A percentile compares a stretch with the other conserved stretches of the same genome.
phyloP scores from a whole-genome alignment of 2,113 vertebrate genomes.

The Falco punctatus region DNA sequence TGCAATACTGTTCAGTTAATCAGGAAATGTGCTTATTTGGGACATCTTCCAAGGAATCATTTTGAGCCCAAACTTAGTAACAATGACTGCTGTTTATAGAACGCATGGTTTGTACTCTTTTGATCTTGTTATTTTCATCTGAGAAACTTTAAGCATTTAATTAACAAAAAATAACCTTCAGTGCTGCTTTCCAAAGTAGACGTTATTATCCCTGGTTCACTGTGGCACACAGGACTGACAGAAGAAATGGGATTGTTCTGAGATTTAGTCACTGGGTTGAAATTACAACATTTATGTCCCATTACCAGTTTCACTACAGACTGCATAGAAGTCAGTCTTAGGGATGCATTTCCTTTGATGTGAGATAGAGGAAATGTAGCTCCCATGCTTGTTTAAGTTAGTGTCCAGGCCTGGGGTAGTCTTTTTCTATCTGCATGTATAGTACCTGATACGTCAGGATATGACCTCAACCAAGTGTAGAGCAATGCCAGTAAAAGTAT shows the following conservation, averaged over 20 bases:
- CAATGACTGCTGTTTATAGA: not conserved
- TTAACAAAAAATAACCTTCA: not conserved
- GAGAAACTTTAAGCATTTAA: not conserved
- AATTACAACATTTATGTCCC: not conserved
- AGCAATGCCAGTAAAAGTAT: not conserved
- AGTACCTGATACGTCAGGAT: not conserved
- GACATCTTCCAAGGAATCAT: not conserved
- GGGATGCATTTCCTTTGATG: not conserved
- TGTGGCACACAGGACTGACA: not conserved
- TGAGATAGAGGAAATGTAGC: not conserved
- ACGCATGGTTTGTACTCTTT: not conserved
- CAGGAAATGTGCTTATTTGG: not conserved
- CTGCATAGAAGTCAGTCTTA: not conserved
- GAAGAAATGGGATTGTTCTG: not conserved
- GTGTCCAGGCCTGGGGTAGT: not conserved
- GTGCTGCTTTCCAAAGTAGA: not conserved
- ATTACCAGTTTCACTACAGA: not conserved
- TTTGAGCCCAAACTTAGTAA: not conserved
- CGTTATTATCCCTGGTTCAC: not conserved
- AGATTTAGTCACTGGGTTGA: not conserved
- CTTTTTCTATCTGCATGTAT: not conserved
- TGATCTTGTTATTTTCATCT: not conserved
- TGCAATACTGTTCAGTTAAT: not conserved
- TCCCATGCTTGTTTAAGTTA: not conserved
- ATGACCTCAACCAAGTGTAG: not conserved